Evolutionary conservation across 1,140 invertebrate species (phyloP), one percentile per base, ranked within the genome.

Genomic region (Drosophila murphyi): DNA sequence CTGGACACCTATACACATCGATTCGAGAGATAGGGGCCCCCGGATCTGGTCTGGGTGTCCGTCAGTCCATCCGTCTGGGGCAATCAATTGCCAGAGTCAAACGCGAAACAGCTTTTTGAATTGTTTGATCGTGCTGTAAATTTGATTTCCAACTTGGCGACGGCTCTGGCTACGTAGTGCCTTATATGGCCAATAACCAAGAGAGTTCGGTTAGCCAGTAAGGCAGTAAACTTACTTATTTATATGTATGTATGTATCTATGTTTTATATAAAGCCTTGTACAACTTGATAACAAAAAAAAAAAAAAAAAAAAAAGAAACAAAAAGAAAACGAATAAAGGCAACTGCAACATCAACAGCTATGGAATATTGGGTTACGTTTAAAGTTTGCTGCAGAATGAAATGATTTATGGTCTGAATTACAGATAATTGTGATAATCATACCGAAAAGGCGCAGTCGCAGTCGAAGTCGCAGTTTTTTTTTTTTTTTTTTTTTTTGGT

Each of bases 351-450:
- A 70, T 45, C 56, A 60, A 52, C 47, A 32, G 54, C 56, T 52
- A 47, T 52, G 54, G 39, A 76, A 87, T 79, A 87, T 87, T 88
- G 76, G 79, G 80, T 87, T 87, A 86, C 82, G 78, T 82, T 82
- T 79, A 87, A 82, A 76, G 81, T 76, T 79, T 76, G 77, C 74
- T 80, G 77, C 73, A 80, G 76, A 83, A 85, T 85, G 80, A 90
- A 91, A 86, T 91, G 89, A 91, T 91, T 91, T 91, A 91, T 91
- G 78, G 88, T 91, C 83, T 76, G 88, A 91, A 91, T 91, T 91
- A 87, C 80, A 91, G 88, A 91, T 91, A 91, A 91, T 91, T 91
- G 89, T 91, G 88, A 91, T 91, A 91, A 91, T 91, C 88, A 91
- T 91, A 91, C 83, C 88, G 80, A 85, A 91, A 91, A 82, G 83